Evolutionary conservation across 2,797 vertebrate species (phyloP).

Genomic region (Pampus argenteus): DNA sequence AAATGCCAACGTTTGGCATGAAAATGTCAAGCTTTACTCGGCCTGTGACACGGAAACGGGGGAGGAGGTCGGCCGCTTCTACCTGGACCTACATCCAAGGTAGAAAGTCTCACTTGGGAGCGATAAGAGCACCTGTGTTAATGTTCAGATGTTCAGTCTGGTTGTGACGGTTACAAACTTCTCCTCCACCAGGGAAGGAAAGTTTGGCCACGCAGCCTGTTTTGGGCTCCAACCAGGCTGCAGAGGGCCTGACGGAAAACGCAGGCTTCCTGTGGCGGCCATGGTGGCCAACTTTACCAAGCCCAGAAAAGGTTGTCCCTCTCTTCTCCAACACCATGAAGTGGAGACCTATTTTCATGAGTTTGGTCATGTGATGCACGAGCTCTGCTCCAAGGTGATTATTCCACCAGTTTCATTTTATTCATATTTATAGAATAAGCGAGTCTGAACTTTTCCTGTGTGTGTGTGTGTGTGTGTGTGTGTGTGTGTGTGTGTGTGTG

Average conservation of each 20-base stretch:
- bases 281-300: constrained; percentile 94
- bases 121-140: too few species aligned
- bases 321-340: constrained; percentile 93
- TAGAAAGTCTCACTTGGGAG: constrained; percentile 72
- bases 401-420: not conserved
- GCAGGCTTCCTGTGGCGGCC: constrained; percentile 91
- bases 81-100: constrained; percentile 96
- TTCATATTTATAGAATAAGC: not conserved
- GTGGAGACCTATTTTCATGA: constrained; percentile 98
- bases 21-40: constrained; percentile 88
- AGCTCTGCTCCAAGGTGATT: constrained; percentile 91
- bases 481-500: too few species aligned
- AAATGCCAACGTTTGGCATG: constrained; percentile 89
- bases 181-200: constrained; percentile 88
- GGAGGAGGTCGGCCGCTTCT: constrained; percentile 93
- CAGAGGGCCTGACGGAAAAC: constrained; percentile 87
- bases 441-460: not conserved
- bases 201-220: constrained; percentile 95
- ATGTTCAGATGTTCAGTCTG: not conserved
- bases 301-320: constrained; percentile 83
- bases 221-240: constrained; percentile 94
- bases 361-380: constrained; percentile 97
- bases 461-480: too few species aligned
- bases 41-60: constrained; percentile 86
- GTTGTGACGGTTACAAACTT: constrained; percentile 3